These are phyloP conservation scores for Neostethus bicornis DNA, from an alignment of 2,797 vertebrate genomes.

Conservation along the genomic window DNA sequence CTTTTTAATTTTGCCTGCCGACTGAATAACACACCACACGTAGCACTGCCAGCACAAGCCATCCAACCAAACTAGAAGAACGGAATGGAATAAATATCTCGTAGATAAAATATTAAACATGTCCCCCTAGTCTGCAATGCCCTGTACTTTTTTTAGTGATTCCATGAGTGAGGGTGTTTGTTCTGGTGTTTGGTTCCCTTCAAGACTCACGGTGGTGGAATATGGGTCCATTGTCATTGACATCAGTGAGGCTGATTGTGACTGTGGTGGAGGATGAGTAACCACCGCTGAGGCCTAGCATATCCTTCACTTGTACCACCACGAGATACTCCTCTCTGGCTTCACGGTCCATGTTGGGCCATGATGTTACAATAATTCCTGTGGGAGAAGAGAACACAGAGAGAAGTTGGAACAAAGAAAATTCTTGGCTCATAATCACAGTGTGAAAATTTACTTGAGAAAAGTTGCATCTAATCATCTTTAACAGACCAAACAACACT, in stretches of 20 bases:
- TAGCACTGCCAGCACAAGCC: slow-evolving; percentile 33
- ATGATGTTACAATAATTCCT: slow-evolving; percentile 82
- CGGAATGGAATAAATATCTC: slow-evolving; percentile 58
- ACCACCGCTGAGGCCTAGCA: slow-evolving; percentile 87
- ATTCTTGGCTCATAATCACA: slow-evolving; percentile 10
- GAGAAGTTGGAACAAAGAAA: background rate
- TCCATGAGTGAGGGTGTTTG: slow-evolving; percentile 10
- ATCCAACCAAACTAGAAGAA: slow-evolving; percentile 33
- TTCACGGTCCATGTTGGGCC: slow-evolving; percentile 89
- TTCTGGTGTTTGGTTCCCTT: slow-evolving; percentile 24
- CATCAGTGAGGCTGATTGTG: slow-evolving; percentile 87
- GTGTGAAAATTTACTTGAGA: slow-evolving; percentile 12
- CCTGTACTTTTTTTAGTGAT: slow-evolving; percentile 48
- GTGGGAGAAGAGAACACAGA: slow-evolving; percentile 1
- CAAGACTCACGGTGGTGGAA: slow-evolving; percentile 92
- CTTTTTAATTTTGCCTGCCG: slow-evolving; percentile 57
- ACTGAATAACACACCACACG: slow-evolving; percentile 25
- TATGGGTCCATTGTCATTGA: slow-evolving; percentile 94
- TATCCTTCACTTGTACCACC: slow-evolving; percentile 92
- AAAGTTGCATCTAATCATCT: slow-evolving; percentile 27
- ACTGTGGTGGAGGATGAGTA: slow-evolving; percentile 89
- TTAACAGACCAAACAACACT: background rate
- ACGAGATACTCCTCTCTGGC: slow-evolving; percentile 88
- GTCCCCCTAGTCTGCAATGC: slow-evolving; percentile 35
- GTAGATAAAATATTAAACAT: slow-evolving; percentile 56